Evolutionary conservation across 2,888 invertebrate genomes (phyloP), one percentile per base, ranked within the genome.

Genomic region (Drosophila gaucha): DNA sequence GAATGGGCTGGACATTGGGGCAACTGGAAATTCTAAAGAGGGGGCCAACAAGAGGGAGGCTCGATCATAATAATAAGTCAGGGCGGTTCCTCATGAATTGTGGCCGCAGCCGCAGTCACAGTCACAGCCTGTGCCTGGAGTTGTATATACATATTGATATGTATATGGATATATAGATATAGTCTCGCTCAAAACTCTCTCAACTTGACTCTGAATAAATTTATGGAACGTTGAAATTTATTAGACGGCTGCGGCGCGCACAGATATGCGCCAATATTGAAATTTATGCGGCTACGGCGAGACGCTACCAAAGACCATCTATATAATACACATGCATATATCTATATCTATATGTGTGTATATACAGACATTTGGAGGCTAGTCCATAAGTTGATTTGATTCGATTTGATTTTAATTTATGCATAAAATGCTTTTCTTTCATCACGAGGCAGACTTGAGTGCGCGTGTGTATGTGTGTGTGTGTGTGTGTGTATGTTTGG

Each of bases 381-480:
- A 60, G 73, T 56, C 66, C 59, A 72, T 64, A 82, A 79, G 86
- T 80, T 80, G 88, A 78, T 82, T 88, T 88, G 88, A 88, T 88
- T 86, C 82, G 79, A 88, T 83, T 83, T 78, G 82, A 78, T 86
- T 79, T 86, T 88, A 85, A 85, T 88, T 85, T 85, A 85, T 85
- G 89, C 84, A 88, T 69, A 80, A 85, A 88, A 88, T 84, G 80
- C 75, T 88, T 85, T 88, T 88, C 85, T 86, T 88, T 84, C 84
- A 86, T 82, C 88, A 83, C 71, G 73, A 71, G 54, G 64, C 80
- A 26, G 70, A 73, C 74, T 72, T 66, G 36, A 46, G 62, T 60
- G 36, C 30, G 36, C n/a, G 18, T 44, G 26, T 12, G 9, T n/a
- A 10, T 14, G 38, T 58, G n/a, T 55, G 14, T 50, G 26, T 54